These are phyloP conservation scores for Drosophila picticornis DNA, from an alignment of 2,888 invertebrate genomes.

Conservation along the genomic window DNA sequence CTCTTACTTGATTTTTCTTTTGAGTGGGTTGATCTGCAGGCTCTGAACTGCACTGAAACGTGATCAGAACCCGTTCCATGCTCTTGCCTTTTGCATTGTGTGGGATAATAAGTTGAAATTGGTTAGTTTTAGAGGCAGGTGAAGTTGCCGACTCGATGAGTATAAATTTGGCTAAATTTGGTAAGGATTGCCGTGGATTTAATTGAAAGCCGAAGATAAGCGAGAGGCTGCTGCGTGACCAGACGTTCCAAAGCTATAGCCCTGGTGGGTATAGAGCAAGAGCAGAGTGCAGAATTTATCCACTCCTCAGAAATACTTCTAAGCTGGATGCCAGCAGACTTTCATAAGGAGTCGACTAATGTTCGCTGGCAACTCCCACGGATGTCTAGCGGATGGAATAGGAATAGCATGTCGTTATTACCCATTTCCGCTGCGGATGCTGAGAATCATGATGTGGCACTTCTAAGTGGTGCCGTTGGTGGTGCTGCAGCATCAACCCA, in stretches of 20 bases:
- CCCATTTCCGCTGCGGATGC: constrained; percentile 72
- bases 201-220: constrained; percentile 43
- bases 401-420: constrained; percentile 37
- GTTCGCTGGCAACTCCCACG: constrained; percentile 44
- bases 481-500: constrained; percentile 38
- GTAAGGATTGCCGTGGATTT: constrained; percentile 38
- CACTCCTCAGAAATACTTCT: neutral
- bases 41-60: constrained; percentile 36
- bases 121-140: constrained; percentile 54
- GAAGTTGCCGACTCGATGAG: constrained; percentile 22
- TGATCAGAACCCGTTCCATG: constrained; percentile 60
- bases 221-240: constrained; percentile 6
- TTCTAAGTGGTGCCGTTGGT: constrained; percentile 22
- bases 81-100: constrained; percentile 52
- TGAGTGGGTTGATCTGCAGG: constrained; percentile 31
- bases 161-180: constrained; percentile 35
- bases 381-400: constrained; percentile 14
- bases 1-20: constrained; percentile 13
- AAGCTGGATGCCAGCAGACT: constrained; percentile 5
- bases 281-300: neutral
- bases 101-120: constrained; percentile 73
- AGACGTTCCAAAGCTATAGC: constrained; percentile 4
- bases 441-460: constrained; percentile 25
- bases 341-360: constrained; percentile 6
- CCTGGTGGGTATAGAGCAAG: neutral